phyloP scores from a whole-genome alignment of 2,888 invertebrate species.

The Arenicola marina region DNA sequence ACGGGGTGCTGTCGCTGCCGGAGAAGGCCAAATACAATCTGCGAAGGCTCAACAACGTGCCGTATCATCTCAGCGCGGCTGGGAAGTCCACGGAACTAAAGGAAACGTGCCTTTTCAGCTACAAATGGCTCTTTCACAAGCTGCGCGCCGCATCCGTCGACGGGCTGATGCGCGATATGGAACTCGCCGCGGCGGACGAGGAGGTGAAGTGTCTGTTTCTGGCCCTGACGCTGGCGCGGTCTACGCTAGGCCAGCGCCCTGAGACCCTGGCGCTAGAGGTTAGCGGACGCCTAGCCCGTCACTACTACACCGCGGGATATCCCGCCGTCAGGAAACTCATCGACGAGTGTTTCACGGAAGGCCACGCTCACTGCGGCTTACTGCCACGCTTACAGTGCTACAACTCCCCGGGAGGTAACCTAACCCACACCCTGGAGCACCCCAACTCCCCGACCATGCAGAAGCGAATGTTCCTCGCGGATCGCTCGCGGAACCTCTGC shows the following conservation, averaged over 20 bases:
- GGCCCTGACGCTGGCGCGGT: constrained; percentile 87
- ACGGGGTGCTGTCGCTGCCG: not conserved
- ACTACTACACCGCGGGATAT: too few relatives aligned
- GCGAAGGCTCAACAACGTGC: constrained; percentile 47
- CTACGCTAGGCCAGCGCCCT: constrained; percentile 84
- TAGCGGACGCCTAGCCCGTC: constrained; percentile 84
- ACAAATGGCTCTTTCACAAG: constrained; percentile 94
- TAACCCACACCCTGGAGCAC: constrained; percentile 13
- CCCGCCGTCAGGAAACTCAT: constrained; percentile 77
- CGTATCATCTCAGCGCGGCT: constrained; percentile 39
- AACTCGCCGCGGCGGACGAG: constrained; percentile 62
- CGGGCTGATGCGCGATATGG: constrained; percentile 86
- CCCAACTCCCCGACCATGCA: constrained; percentile 63
- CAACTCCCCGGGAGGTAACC: constrained; percentile 10
- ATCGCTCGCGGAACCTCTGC: constrained; percentile 34
- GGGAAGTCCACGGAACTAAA: constrained; percentile 80
- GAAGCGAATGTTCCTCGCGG: constrained; percentile 30
- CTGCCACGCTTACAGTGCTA: constrained; percentile 15
- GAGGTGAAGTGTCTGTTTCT: constrained; percentile 92
- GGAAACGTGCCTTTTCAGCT: constrained; percentile 89
- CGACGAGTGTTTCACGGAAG: constrained; percentile 82
- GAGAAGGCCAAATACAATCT: constrained; percentile 38
- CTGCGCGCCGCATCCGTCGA: constrained; percentile 92
- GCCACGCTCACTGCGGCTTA: constrained; percentile 69
- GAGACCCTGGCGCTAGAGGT: constrained; percentile 92